Base-by-base conservation (phyloP, 1,140 invertebrate genomes). In the Rhizoglyphus robini region DNA sequence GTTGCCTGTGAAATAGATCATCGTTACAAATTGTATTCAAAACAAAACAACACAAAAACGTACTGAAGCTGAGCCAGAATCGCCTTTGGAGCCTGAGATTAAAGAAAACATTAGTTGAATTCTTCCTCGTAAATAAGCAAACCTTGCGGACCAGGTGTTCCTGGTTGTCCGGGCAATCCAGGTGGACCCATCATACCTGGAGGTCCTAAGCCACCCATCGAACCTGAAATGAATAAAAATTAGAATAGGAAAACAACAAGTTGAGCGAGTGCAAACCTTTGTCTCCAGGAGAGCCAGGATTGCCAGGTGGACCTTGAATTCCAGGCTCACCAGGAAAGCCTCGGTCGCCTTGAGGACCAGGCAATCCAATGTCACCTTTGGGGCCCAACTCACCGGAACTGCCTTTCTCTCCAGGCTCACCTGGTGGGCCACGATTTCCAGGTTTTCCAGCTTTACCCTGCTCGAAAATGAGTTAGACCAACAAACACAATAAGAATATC, bases 61-160 rank as follows among this genome's bases (percentile, higher is more conserved):
- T 79, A 91, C 89, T 81, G 88, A 48, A 47, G 30, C 89, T 81
- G 92, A 88, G 48, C 88, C 88, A 75, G 90, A 88, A 72, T 92
- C 88, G 36, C 90, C 90, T 75, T 91, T 92, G 68, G 90, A 88
- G 30, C 89, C 89, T 74, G 87, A 88, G 63, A 30, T 2, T 13
- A 49, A n/a, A 60, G 36, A 46, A 13, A 60, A 5, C 3, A 60
- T 34, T 13, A 15, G 11, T 60, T 27, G 31, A 54, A 54, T 8
- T 54, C n/a, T n/a, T n/a, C n/a, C n/a, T n/a, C n/a, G 29, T 18
- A 60, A 1, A 60, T 30, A 2, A 54, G 2, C 58, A 20, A 38
- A 63, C 66, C 66, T 54, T 54, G 41, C 18, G 83, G 78, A 15
- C 89, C 90, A 20, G 88, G 88, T 76, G 90, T 90, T n/a, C 89